These are phyloP conservation scores for Poeciliopsis retropinna DNA, from an alignment of 2,113 vertebrate genomes.

Conservation along the genomic window DNA sequence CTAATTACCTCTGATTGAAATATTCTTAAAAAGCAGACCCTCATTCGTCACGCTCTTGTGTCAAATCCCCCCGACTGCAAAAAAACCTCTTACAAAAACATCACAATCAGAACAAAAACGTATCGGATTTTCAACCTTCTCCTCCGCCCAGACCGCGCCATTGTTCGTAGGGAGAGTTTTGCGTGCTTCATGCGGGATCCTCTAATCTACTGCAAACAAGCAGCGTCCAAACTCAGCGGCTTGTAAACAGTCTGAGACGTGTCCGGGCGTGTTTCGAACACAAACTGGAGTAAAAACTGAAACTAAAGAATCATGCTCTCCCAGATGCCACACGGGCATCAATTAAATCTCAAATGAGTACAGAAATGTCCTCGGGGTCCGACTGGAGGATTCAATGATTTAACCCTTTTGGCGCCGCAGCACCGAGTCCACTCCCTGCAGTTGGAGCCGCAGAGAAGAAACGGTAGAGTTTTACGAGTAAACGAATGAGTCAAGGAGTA, in stretches of 20 bases:
- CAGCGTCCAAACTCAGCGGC: not conserved
- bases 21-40: not conserved
- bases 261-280: slow-evolving; percentile 13
- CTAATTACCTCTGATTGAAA: not conserved
- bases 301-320: not conserved
- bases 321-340: not conserved
- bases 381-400: slow-evolving; percentile 18
- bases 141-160: not conserved
- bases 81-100: not conserved
- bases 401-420: slow-evolving; percentile 5
- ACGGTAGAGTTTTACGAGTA: no score
- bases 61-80: not conserved
- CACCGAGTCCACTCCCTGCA: not conserved
- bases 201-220: not conserved
- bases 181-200: not conserved
- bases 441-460: not conserved
- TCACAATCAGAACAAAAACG: not conserved
- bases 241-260: not conserved
- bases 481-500: not conserved
- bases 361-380: slow-evolving; percentile 23
- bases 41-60: not conserved
- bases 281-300: not conserved
- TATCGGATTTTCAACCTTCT: not conserved
- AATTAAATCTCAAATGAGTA: slow-evolving; percentile 42
- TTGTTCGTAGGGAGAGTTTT: not conserved